Conservation (phyloP, 1,140 invertebrate genomes). For the Drosophila nikananu region DNA sequence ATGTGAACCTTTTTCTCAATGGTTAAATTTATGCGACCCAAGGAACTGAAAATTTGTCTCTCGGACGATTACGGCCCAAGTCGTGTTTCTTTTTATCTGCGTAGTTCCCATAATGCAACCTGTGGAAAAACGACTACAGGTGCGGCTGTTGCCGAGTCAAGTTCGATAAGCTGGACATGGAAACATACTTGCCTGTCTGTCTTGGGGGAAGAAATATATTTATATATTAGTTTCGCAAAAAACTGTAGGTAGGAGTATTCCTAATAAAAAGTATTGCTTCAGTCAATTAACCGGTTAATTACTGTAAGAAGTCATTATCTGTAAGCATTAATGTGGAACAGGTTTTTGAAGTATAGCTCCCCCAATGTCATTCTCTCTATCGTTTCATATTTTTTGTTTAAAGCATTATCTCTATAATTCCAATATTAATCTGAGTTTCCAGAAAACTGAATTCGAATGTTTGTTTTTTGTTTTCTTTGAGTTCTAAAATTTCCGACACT, state of each 20-base stretch:
- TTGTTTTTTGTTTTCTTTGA: too few species aligned
- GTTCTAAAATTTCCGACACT: too few species aligned
- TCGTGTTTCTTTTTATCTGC: slow-evolving; percentile 8
- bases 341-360: too few species aligned
- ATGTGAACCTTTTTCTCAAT: slow-evolving; percentile 68
- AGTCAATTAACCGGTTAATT: background rate
- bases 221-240: background rate
- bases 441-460: too few species aligned
- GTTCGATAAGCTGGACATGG: background rate
- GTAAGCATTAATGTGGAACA: background rate
- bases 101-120: slow-evolving; percentile 9
- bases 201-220: too few species aligned
- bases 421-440: too few species aligned
- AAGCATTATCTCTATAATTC: too few species aligned
- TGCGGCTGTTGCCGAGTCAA: background rate
- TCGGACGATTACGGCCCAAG: slow-evolving; percentile 9
- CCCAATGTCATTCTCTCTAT: too few species aligned
- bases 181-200: background rate
- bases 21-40: slow-evolving; percentile 69
- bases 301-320: background rate
- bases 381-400: too few species aligned
- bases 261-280: background rate
- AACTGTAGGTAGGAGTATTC: fast-evolving
- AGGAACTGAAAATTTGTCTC: slow-evolving; percentile 58
- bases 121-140: background rate